phyloP scores from a whole-genome alignment of 2,888 invertebrate genomes.

The Polia nebulosa region DNA sequence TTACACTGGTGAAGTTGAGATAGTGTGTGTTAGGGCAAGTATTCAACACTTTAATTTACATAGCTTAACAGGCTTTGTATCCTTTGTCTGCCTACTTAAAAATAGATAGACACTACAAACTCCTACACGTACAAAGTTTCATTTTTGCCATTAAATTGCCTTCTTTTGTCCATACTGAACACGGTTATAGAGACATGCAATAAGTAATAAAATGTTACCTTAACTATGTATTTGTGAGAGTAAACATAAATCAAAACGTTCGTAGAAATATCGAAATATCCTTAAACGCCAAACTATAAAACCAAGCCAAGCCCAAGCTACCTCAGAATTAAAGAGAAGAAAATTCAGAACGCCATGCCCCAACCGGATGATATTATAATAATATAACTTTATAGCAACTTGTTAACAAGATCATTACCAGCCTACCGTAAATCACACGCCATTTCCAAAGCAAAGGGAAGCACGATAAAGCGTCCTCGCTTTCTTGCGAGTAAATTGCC shows the following conservation, averaged over 20 bases:
- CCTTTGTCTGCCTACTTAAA: constrained; percentile 35
- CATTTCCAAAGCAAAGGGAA: constrained; percentile 61
- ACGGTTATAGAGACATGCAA: not conserved
- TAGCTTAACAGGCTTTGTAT: constrained; percentile 41
- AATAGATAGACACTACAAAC: constrained; percentile 4
- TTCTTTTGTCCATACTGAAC: not conserved
- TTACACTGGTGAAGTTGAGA: constrained; percentile 55
- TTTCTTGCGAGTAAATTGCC: constrained; percentile 63
- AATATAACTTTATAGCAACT: constrained; percentile 62
- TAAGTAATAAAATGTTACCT: too few relatives aligned
- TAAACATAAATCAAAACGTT: not conserved
- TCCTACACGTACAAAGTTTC: not conserved
- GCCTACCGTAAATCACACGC: constrained; percentile 66
- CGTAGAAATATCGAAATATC: not conserved
- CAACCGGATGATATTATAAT: constrained; percentile 42
- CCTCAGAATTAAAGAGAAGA: constrained; percentile 28
- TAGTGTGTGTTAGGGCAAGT: constrained; percentile 53
- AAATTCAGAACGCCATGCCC: constrained; percentile 40
- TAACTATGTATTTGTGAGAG: too few relatives aligned
- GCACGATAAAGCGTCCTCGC: constrained; percentile 58
- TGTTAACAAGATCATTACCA: constrained; percentile 69
- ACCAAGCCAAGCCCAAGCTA: not conserved
- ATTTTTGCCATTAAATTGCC: not conserved
- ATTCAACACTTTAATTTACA: constrained; percentile 56
- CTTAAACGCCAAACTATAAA: not conserved